Percentiles rank a stretch among this genome's conserved stretches.
Evolutionary conservation across 1,140 invertebrate genomes (phyloP).

Genomic region (Hirudo medicinalis): DNA sequence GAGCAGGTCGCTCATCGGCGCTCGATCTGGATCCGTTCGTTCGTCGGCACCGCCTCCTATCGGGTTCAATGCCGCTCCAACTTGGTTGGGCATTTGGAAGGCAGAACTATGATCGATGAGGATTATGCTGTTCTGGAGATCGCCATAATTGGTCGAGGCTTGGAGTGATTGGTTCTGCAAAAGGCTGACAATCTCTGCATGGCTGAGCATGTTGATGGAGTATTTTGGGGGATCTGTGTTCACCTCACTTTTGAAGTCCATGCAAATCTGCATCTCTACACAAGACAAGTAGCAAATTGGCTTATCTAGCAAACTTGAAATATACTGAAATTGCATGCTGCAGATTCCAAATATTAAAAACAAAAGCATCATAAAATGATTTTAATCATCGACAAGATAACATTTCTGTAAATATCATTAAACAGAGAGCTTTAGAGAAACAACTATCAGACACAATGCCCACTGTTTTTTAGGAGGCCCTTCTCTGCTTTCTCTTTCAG

Average conservation of each 20-base stretch:
- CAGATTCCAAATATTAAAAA: background rate
- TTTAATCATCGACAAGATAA: background rate
- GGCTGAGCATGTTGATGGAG: background rate
- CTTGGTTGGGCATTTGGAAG: background rate
- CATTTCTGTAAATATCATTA: background rate
- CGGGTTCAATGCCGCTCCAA: background rate
- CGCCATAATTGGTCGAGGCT: background rate
- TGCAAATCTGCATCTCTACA: background rate
- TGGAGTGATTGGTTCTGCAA: background rate
- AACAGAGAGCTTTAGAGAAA: background rate
- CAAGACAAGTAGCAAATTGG: background rate
- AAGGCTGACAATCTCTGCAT: background rate
- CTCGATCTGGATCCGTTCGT: background rate
- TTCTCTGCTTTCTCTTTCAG: conserved; percentile 17
- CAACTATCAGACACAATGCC: background rate
- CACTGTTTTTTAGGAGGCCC: conserved; percentile 8
- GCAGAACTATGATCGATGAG: background rate
- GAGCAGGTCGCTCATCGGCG: background rate
- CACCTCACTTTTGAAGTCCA: background rate
- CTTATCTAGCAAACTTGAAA: background rate
- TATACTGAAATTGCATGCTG: background rate
- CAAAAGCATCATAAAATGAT: background rate
- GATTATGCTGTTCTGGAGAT: background rate
- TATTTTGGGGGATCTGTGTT: conserved; percentile 1
- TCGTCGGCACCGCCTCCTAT: background rate